Conservation (phyloP, 2,888 invertebrate genomes). For the Nemotelus nigrinus region DNA sequence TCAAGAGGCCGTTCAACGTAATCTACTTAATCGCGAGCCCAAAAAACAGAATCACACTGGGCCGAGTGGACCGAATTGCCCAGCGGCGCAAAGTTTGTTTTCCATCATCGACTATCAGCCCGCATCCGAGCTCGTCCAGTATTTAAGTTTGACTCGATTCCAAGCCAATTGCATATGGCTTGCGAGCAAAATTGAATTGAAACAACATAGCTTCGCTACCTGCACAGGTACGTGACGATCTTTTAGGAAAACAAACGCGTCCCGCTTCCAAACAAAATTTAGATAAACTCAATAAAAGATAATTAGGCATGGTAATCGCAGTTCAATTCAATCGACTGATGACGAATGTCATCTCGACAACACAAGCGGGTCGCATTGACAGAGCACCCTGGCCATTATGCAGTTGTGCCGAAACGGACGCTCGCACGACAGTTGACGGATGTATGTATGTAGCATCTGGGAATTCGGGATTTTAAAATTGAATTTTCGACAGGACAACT, state of each 20-base stretch:
- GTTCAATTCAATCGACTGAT: conserved; percentile 22
- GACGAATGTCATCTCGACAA: conserved; percentile 25
- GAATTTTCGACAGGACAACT: conserved; percentile 27
- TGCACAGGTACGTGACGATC: conserved; percentile 8
- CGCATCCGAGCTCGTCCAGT: not conserved
- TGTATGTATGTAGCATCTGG: conserved; percentile 11
- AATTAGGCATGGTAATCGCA: conserved; percentile 33
- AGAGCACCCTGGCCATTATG: not conserved
- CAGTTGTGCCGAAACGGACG: not conserved
- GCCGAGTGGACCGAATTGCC: conserved; percentile 21
- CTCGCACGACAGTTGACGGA: not conserved
- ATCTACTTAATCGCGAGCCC: conserved; percentile 37
- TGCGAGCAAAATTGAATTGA: conserved; percentile 9
- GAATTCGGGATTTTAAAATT: conserved; percentile 4
- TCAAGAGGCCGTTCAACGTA: conserved; percentile 41
- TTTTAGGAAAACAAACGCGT: not conserved
- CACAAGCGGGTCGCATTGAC: not conserved
- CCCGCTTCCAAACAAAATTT: not conserved
- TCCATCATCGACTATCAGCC: not conserved
- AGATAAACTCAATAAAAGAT: conserved; percentile 37
- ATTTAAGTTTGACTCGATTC: conserved; percentile 20
- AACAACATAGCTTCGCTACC: conserved; percentile 6
- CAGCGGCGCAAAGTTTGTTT: not conserved
- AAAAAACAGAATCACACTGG: conserved; percentile 10
- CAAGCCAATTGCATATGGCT: conserved; percentile 32